A percentile compares a stretch with the other conserved stretches of the same genome.
Evolutionary conservation across 2,888 invertebrate genomes (phyloP).

Genomic region (Microctonus aethiopoides): DNA sequence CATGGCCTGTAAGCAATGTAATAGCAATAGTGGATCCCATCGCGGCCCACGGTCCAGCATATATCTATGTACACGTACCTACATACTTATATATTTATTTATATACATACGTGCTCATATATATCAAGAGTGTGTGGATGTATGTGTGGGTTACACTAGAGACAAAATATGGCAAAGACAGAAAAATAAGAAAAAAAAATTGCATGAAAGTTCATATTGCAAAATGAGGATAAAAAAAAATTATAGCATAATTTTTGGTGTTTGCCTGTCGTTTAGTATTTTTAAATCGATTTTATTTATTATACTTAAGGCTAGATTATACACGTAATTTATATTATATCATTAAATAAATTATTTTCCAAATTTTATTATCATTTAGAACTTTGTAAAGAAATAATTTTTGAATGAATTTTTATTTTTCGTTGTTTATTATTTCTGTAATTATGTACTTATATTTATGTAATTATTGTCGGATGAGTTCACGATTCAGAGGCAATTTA

Average conservation of each 20-base stretch:
- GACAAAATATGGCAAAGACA: background rate
- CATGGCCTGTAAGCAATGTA: slow-evolving; percentile 37
- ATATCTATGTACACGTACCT: no score
- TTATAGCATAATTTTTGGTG: background rate
- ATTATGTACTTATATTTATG: background rate
- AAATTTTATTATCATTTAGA: background rate
- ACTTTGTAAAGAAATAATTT: background rate
- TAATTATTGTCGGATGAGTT: background rate
- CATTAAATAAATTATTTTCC: no score
- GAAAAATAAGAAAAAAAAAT: background rate
- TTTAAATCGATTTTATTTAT: background rate
- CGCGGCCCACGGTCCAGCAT: background rate
- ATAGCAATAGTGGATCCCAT: slow-evolving; percentile 19
- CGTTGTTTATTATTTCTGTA: background rate
- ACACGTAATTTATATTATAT: no score
- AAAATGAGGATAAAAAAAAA: no score
- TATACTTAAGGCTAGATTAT: no score
- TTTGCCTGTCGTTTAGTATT: background rate
- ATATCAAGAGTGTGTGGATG: background rate
- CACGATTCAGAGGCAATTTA: slow-evolving; percentile 46
- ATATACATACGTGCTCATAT: background rate
- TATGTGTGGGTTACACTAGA: background rate
- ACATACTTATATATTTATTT: no score
- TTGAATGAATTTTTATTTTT: background rate
- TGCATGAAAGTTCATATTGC: background rate